A percentile compares a stretch with the other conserved stretches of the same genome.
phyloP scores from a whole-genome alignment of 2,797 vertebrate species.

The Notolepis coatsorum region DNA sequence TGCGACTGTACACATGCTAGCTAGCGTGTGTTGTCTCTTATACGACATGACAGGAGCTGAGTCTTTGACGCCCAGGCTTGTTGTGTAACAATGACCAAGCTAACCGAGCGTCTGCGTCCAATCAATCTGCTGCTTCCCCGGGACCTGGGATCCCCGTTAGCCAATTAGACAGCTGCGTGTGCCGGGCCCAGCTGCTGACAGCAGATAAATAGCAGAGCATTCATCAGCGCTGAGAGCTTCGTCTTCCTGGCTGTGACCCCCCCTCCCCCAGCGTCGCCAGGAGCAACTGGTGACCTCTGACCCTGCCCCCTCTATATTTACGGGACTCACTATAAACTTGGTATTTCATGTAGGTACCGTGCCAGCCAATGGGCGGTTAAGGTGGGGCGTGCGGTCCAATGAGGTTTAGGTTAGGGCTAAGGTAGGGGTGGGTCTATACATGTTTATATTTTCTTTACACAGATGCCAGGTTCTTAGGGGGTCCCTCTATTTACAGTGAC shows the following conservation, averaged over 20 bases:
- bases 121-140: slow-evolving; percentile 61
- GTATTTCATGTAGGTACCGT: too few species aligned
- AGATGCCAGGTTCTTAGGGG: too few species aligned
- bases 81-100: slow-evolving; percentile 54
- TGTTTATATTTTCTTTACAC: too few species aligned
- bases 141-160: slow-evolving; percentile 63
- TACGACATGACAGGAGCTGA: slow-evolving; percentile 45
- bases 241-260: slow-evolving; percentile 34
- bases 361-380: too few species aligned
- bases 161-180: slow-evolving; percentile 71
- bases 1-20: not conserved
- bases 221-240: slow-evolving; percentile 59
- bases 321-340: too few species aligned
- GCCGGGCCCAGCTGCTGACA: slow-evolving; percentile 60
- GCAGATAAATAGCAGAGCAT: slow-evolving; percentile 60
- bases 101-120: slow-evolving; percentile 49
- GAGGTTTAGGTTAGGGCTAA: too few species aligned
- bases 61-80: slow-evolving; percentile 33
- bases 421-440: too few species aligned
- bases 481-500: slow-evolving; percentile 26
- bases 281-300: slow-evolving; percentile 47
- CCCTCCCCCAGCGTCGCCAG: slow-evolving; percentile 31
- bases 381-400: too few species aligned
- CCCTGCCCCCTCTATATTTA: not conserved
- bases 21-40: slow-evolving; percentile 16